Evolutionary conservation across 2,113 vertebrate genomes (phyloP).

Genomic region (Platysternon megacephalum): DNA sequence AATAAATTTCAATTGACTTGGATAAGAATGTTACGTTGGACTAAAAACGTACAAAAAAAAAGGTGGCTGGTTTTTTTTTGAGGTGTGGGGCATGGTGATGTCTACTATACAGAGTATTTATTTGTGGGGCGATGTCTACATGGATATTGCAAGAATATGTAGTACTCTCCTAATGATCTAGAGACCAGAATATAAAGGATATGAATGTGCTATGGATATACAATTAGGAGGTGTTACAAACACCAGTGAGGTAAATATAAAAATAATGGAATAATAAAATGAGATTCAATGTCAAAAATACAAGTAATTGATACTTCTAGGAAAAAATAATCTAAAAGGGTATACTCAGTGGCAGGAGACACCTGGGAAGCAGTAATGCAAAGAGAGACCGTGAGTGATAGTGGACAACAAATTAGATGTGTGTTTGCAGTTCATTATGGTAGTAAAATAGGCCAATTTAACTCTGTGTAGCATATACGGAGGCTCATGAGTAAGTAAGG

Average conservation of each 20-base stretch:
- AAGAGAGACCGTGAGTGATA: not conserved
- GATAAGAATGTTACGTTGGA: not conserved
- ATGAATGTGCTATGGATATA: not conserved
- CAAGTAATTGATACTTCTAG: too few species aligned
- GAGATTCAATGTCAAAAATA: not conserved
- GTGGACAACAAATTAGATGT: not conserved
- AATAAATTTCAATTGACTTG: not conserved
- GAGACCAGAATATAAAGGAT: not conserved
- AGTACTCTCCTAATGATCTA: not conserved
- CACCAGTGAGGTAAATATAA: not conserved
- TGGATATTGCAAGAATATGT: not conserved
- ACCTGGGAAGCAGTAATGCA: not conserved
- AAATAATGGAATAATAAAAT: not conserved
- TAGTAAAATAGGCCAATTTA: not conserved
- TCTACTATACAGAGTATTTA: fast-evolving
- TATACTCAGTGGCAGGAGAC: conserved; percentile 6
- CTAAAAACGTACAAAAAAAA: not conserved
- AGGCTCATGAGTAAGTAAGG: not conserved
- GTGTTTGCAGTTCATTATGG: not conserved
- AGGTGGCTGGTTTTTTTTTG: too few species aligned
- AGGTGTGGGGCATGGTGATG: not conserved
- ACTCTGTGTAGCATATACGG: not conserved
- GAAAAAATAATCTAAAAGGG: not conserved
- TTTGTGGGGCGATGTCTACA: not conserved
- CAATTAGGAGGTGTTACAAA: not conserved